phyloP scores from a whole-genome alignment of 2,113 vertebrate genomes.

The Reinhardtius hippoglossoides region DNA sequence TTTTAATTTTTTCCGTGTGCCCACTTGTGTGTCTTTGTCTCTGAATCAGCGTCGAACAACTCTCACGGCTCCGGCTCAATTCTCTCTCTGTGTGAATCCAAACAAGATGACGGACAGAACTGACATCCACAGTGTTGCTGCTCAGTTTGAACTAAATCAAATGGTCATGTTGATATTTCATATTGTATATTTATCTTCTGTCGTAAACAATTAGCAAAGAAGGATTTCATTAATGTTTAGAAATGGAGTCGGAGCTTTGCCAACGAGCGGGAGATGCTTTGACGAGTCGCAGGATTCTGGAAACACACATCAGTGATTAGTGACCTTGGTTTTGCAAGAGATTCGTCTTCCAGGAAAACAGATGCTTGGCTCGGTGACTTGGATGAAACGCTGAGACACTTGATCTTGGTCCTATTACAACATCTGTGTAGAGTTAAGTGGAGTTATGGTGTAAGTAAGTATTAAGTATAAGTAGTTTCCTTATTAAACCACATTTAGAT shows the following conservation, averaged over 20 bases:
- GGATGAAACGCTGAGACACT: too few species aligned
- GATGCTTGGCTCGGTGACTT: background rate
- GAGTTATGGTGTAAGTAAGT: too few species aligned
- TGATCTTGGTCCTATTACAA: too few species aligned
- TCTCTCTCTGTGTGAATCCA: too few species aligned
- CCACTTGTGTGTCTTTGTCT: background rate
- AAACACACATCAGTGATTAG: background rate
- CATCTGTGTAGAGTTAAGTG: too few species aligned
- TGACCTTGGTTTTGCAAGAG: background rate
- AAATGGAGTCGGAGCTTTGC: background rate
- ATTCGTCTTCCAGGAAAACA: background rate
- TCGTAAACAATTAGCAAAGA: background rate
- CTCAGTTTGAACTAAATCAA: background rate
- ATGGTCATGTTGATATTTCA: background rate
- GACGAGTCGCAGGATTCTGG: background rate
- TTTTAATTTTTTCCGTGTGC: background rate
- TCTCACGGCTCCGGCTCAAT: background rate
- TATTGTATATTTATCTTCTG: background rate
- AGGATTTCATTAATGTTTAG: background rate
- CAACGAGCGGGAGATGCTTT: background rate
- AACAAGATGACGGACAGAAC: background rate
- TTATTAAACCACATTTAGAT: too few species aligned
- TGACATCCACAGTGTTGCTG: too few species aligned
- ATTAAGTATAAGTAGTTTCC: too few species aligned
- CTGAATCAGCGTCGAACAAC: too few species aligned